Percentiles rank a stretch among this genome's conserved stretches.
These are phyloP conservation scores for Polydrusus cervinus DNA, from an alignment of 2,888 invertebrate species.

Conservation along the genomic window DNA sequence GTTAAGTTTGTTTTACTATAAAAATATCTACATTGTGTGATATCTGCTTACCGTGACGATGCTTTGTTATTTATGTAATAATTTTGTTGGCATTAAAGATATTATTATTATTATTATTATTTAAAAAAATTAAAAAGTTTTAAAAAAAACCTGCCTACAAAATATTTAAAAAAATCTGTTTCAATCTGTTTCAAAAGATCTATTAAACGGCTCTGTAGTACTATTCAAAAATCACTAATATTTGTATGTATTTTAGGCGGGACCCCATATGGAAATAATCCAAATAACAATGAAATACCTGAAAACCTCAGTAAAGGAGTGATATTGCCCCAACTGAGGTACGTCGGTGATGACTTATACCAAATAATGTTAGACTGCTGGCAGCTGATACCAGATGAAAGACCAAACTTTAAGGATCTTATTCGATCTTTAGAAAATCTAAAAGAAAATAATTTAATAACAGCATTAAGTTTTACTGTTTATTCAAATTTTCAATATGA, in stretches of 20 bases:
- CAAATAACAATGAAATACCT: constrained; percentile 78
- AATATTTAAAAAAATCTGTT: too few relatives aligned
- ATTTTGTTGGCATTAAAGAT: too few relatives aligned
- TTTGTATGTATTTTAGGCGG: constrained; percentile 72
- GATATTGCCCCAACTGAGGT: constrained; percentile 82
- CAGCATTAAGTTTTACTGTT: constrained; percentile 65
- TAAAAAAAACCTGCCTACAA: too few relatives aligned
- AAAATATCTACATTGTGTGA: too few relatives aligned
- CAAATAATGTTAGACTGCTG: constrained; percentile 89
- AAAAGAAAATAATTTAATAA: constrained; percentile 57
- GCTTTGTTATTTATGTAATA: too few relatives aligned
- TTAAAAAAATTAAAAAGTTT: too few relatives aligned
- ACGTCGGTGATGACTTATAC: constrained; percentile 85
- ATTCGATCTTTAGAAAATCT: constrained; percentile 60
- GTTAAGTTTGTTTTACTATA: too few relatives aligned
- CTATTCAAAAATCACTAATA: neutral
- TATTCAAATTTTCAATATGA: constrained; percentile 68
- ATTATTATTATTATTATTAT: too few relatives aligned
- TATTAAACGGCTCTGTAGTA: too few relatives aligned
- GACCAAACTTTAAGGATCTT: constrained; percentile 81
- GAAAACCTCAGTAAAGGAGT: constrained; percentile 81
- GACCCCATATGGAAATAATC: constrained; percentile 84
- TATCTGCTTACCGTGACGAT: too few relatives aligned
- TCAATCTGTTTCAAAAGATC: too few relatives aligned
- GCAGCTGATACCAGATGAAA: constrained; percentile 87